Conservation (phyloP, 2,888 invertebrate genomes). For the Scrobipalpa costella region DNA sequence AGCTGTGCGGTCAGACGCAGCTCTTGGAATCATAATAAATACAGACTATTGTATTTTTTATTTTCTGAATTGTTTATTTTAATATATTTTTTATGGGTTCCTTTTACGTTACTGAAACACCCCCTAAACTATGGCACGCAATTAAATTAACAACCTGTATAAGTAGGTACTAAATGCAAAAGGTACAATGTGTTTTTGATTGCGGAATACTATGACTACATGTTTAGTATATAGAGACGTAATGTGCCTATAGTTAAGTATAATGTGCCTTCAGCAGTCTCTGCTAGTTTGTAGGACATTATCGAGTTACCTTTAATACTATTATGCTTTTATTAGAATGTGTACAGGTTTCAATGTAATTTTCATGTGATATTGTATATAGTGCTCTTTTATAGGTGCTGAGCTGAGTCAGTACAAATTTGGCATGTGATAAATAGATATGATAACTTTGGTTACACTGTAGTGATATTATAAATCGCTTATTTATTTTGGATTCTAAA, state of each 20-base stretch:
- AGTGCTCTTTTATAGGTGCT: conserved; percentile 29
- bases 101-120: too few species aligned
- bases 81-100: too few species aligned
- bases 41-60: too few species aligned
- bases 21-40: too few species aligned
- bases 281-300: not conserved
- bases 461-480: conserved; percentile 16
- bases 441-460: conserved; percentile 15
- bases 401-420: conserved; percentile 36
- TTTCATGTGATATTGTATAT: conserved; percentile 31
- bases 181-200: too few species aligned
- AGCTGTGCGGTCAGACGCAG: too few species aligned
- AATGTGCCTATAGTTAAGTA: not conserved
- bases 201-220: too few species aligned
- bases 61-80: too few species aligned
- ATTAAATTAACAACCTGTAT: too few species aligned
- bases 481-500: conserved; percentile 11
- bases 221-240: not conserved
- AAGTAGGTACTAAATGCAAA: too few species aligned
- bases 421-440: conserved; percentile 35
- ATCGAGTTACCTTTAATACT: not conserved
- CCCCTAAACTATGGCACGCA: too few species aligned
- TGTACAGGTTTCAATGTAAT: conserved; percentile 7
- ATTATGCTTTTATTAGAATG: conserved; percentile 1
- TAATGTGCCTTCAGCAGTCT: not conserved